Evolutionary conservation across 2,113 vertebrate genomes (phyloP).

Genomic region (Sinocyclocheilus grahami): DNA sequence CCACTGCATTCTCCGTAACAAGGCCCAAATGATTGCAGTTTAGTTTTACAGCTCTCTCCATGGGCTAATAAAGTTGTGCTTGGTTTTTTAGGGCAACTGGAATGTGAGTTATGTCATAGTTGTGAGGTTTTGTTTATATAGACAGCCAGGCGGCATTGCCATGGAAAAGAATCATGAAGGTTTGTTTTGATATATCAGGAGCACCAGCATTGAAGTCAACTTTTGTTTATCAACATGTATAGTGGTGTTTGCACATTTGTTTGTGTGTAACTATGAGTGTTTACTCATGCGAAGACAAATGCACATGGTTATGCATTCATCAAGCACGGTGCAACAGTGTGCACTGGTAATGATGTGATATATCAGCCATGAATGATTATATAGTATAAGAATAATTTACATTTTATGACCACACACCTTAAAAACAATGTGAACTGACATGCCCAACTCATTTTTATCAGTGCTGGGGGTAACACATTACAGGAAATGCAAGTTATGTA

Average conservation of each 20-base stretch:
- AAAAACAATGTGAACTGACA: too few species aligned
- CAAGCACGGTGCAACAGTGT: not conserved
- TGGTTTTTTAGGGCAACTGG: constrained; percentile 56
- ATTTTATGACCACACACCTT: too few species aligned
- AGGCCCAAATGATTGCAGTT: constrained; percentile 58
- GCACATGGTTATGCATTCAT: not conserved
- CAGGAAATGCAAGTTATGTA: too few species aligned
- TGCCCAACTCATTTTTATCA: too few species aligned
- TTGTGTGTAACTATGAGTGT: not conserved
- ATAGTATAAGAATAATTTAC: too few species aligned
- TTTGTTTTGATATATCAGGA: not conserved
- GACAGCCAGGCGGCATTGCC: not conserved
- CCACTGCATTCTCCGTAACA: constrained; percentile 44
- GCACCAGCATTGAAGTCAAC: not conserved
- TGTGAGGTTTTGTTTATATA: constrained; percentile 49
- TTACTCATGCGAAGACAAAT: not conserved
- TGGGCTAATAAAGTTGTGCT: constrained; percentile 55
- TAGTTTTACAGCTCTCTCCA: constrained; percentile 55
- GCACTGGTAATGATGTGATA: not conserved
- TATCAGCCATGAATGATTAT: not conserved
- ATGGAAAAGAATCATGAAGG: not conserved
- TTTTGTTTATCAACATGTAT: not conserved
- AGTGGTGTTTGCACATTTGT: not conserved
- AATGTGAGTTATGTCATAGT: constrained; percentile 58
- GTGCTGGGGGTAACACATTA: too few species aligned